Evolutionary conservation across 2,113 vertebrate species (phyloP).

Genomic region (Bungarus multicinctus): DNA sequence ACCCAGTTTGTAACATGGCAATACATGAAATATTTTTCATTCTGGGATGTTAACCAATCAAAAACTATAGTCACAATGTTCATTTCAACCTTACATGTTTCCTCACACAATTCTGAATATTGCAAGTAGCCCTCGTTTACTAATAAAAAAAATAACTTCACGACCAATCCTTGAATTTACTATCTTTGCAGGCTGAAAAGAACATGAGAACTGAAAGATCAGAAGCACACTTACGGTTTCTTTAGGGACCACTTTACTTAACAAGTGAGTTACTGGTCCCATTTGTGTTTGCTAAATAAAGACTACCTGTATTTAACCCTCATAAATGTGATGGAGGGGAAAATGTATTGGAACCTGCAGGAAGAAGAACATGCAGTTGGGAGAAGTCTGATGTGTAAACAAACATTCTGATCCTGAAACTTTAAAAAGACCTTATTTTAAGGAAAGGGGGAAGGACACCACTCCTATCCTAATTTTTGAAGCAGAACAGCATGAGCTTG

Average conservation of each 20-base stretch:
- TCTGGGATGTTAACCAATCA: background rate
- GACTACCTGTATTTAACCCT: background rate
- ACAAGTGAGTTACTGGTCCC: background rate
- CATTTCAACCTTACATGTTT: background rate
- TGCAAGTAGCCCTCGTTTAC: background rate
- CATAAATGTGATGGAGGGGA: background rate
- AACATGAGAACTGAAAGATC: background rate
- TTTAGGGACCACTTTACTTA: background rate
- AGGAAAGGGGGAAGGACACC: background rate
- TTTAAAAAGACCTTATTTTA: background rate
- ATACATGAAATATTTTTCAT: background rate
- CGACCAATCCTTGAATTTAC: background rate
- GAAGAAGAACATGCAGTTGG: background rate
- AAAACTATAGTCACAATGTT: background rate
- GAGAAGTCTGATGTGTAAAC: background rate
- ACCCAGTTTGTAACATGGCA: background rate
- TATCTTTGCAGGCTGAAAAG: background rate
- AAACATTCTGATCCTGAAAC: background rate
- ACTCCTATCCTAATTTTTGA: background rate
- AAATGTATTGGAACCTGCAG: background rate
- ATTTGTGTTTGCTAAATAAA: background rate
- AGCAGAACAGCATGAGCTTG: background rate
- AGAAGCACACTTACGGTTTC: background rate
- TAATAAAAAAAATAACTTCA: background rate
- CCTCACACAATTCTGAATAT: background rate